Evolutionary conservation across 2,888 invertebrate genomes (phyloP).

Genomic region (Papilio elwesi): DNA sequence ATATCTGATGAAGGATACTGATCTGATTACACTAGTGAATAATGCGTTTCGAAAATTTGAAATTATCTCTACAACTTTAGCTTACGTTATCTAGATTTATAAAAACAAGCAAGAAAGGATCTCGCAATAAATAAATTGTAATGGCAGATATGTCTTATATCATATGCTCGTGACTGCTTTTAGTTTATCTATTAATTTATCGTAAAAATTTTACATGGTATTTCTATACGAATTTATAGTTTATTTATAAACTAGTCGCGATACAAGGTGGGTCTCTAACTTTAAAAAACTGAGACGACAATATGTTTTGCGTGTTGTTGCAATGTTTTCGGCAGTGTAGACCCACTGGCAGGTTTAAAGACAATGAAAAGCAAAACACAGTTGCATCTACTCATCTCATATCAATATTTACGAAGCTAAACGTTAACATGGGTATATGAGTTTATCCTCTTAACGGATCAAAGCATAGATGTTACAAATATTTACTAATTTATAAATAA

Average conservation of each 20-base stretch:
- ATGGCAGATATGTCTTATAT: not conserved
- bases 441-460: conserved; percentile 28
- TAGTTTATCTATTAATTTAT: not conserved
- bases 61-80: not conserved
- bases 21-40: no score
- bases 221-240: not conserved
- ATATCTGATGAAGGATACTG: no score
- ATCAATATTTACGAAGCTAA: conserved; percentile 27
- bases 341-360: not conserved
- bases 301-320: no score
- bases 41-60: no score
- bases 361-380: conserved; percentile 10
- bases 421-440: conserved; percentile 14
- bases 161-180: not conserved
- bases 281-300: no score
- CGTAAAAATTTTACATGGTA: not conserved
- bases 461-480: conserved; percentile 37
- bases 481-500: conserved; percentile 40
- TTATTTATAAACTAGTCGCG: no score
- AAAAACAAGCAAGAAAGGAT: not conserved
- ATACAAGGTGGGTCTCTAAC: no score
- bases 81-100: not conserved
- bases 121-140: not conserved
- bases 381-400: conserved; percentile 4
- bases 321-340: no score